phyloP scores from a whole-genome alignment of 2,113 vertebrate species.

The Oxygymnocypris stewartii region DNA sequence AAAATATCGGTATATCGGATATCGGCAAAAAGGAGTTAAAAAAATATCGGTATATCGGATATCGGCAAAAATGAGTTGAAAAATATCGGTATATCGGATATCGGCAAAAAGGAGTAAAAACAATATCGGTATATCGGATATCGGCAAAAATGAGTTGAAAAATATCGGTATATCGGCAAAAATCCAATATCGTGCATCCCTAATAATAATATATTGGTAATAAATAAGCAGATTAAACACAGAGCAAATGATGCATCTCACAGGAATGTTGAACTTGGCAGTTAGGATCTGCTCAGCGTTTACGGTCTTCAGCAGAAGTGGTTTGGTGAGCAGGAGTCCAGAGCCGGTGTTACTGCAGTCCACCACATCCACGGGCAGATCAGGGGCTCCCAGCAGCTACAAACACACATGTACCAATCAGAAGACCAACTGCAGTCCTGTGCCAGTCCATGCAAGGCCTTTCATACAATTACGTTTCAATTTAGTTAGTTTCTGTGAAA shows the following conservation, averaged over 20 bases:
- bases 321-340: constrained; percentile 79
- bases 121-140: not conserved
- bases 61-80: no score
- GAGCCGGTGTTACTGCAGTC: constrained; percentile 87
- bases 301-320: constrained; percentile 80
- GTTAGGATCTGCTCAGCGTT: constrained; percentile 77
- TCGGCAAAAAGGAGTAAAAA: no score
- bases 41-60: no score
- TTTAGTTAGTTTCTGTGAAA: not conserved
- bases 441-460: not conserved
- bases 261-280: constrained; percentile 83
- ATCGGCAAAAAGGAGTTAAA: no score
- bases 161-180: no score
- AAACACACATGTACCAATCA: constrained; percentile 15
- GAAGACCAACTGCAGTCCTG: not conserved
- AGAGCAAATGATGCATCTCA: constrained; percentile 70
- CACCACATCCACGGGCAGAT: constrained; percentile 70
- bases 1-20: no score
- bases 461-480: not conserved
- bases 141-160: not conserved
- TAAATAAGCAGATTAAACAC: not conserved
- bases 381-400: constrained; percentile 79
- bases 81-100: no score
- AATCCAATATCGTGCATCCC: no score
- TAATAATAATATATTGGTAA: no score